Base-by-base conservation (phyloP, 2,797 vertebrate genomes). In the Dendrocincla fuliginosa region DNA sequence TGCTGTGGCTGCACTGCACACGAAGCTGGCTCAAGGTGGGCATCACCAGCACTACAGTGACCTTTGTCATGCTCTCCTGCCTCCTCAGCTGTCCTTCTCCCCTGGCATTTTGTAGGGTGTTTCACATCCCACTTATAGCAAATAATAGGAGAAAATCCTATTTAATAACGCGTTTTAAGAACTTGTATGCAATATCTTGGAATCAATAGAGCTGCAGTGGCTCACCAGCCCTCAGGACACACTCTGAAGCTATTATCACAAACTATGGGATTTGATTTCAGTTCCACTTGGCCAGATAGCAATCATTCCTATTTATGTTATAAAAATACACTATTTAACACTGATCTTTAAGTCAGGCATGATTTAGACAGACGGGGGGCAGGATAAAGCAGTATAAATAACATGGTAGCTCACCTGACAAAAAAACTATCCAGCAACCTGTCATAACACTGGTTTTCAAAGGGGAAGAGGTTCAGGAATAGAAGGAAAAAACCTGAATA, bases 171-270 rank as follows among this genome's bases (percentile, higher is more conserved):
- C 2, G 4, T 65, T 74, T 81, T 71, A 90, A 84, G 67, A 68
- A 81, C 76, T 86, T 67, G 42, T 55, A 52, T 71, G 65, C 79
- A 91, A 30, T 88, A 90, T 68, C 87, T 85, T 74, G 82, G 87
- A 93, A 94, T 80, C 85, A 83, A 91, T 57, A 95, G 79, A 83
- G 71, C 2, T 7, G 61, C 82, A 81, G 76, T 35, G 63, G 89
- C 69, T 93, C 33, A 52, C 53, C 50, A 90, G 87, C 89, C 87
- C 82, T 85, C 82, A 69, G 91, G 93, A 87, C 89, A 94, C 52
- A 35, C 55, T 80, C 49, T 74, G 60, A 87, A 91, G 82, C 33
- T 75, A 81, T 94, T 92, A 93, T 76, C 82, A 91, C 68, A 80
- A 91, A 80, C 89, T 63, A 14, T 65, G 75, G 75, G 44, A 90